Conservation (phyloP, 1,140 invertebrate genomes). For the Laupala kohalensis region DNA sequence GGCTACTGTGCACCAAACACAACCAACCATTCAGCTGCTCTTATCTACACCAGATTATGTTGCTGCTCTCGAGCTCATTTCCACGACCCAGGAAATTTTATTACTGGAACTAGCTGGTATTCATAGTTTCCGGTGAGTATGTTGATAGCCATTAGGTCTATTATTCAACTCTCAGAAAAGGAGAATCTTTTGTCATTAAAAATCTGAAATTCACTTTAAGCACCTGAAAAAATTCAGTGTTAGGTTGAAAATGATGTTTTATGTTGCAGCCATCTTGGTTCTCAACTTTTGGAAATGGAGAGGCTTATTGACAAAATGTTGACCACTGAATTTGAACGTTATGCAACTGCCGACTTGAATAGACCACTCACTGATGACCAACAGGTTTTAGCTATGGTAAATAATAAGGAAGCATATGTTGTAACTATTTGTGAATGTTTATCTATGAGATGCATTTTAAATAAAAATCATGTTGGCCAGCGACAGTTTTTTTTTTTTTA, state of each 20-base stretch:
- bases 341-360: slow-evolving; percentile 84
- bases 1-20: slow-evolving; percentile 92
- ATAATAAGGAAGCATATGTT: neutral
- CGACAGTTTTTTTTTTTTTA: neutral
- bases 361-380: slow-evolving; percentile 54
- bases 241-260: no score
- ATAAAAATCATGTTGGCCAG: neutral
- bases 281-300: slow-evolving; percentile 93
- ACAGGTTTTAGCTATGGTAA: slow-evolving; percentile 47
- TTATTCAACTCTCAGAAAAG: neutral
- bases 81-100: slow-evolving; percentile 90
- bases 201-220: no score
- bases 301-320: slow-evolving; percentile 95
- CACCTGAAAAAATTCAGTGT: no score
- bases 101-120: slow-evolving; percentile 77
- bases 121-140: slow-evolving; percentile 65
- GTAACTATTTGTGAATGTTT: no score
- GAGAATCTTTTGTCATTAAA: no score
- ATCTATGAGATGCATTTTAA: neutral
- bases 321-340: slow-evolving; percentile 84
- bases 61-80: slow-evolving; percentile 90
- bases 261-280: slow-evolving; percentile 68
- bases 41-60: slow-evolving; percentile 95
- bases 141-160: no score
- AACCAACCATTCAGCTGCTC: slow-evolving; percentile 89